These are phyloP conservation scores for Synanthedon myopaeformis DNA, from an alignment of 2,888 invertebrate species.

Conservation along the genomic window DNA sequence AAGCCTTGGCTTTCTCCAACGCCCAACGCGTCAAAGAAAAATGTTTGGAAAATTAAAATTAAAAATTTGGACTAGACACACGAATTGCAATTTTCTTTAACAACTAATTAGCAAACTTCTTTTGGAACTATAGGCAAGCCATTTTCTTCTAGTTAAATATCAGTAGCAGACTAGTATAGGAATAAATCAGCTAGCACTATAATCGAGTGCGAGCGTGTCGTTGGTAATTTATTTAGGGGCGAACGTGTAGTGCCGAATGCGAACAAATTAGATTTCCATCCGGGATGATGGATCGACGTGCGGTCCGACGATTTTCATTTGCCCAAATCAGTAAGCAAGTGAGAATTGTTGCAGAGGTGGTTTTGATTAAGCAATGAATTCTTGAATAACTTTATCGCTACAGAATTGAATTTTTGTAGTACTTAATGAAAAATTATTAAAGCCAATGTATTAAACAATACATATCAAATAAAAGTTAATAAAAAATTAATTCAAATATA, in stretches of 20 bases:
- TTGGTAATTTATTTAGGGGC: conserved; percentile 49
- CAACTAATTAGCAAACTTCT: no score
- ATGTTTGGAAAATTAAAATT: no score
- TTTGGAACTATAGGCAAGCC: neutral
- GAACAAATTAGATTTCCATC: conserved; percentile 60
- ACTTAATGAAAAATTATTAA: no score
- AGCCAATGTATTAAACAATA: no score
- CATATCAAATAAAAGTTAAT: no score
- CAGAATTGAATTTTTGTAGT: no score
- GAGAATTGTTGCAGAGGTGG: neutral
- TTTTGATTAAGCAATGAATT: neutral
- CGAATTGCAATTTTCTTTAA: no score
- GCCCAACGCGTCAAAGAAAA: no score
- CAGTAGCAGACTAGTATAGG: neutral
- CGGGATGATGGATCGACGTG: conserved; percentile 49
- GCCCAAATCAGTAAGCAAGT: conserved; percentile 4
- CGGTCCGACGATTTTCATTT: conserved; percentile 3
- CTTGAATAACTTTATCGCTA: no score
- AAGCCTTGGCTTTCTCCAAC: no score
- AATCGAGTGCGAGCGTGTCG: conserved; percentile 30
- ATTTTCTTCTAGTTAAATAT: neutral
- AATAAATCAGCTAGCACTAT: conserved; percentile 42
- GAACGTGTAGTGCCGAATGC: conserved; percentile 40
- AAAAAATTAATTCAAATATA: no score
- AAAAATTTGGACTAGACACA: no score